Evolutionary conservation across 2,113 vertebrate genomes (phyloP), one percentile per base, ranked within the genome.

Genomic region (Ariopsis seemanni): DNA sequence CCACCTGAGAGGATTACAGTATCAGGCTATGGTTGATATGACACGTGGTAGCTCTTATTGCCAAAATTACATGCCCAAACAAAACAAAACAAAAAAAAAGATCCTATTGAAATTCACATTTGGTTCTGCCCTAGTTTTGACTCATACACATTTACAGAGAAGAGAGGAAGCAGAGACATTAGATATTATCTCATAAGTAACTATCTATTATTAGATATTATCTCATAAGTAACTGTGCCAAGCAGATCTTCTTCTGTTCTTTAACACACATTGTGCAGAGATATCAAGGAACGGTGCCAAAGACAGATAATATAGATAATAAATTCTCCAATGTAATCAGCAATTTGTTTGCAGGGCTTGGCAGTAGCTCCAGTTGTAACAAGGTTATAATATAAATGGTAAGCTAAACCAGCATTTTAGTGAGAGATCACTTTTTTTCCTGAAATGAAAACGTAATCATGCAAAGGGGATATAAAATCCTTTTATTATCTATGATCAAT

Each of bases 91-190:
- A 93, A 7, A 53, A 53, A 93, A 91, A 90, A 90, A 90, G 89
- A 90, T 83, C 62, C 88, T 81, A 94, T 94, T 95, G 91, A 94
- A 93, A 95, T 94, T 94, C 93, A 60, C 89, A 92, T 92, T 93
- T 92, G 80, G 89, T 83, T 93, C 88, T 93, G 93, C 55, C 93
- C 94, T 88, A 92, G 91, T 94, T 95, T 94, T 87, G 58, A 91
- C 93, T 95, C 92, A 95, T 95, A 95, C 95, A 94, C 93, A 95
- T 94, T 95, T 95, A 95, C 95, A 95, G 94, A 94, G 94, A 94
- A 92, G 92, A 91, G 71, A 90, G 87, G 42, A 83, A 65, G 50
- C 82, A 20, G 84, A 89, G 89, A 92, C 89, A 89, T 94, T 93
- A 92, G 94, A 95, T 94, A 92, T 92, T 91, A 95, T 95, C 94